Conservation (phyloP, 2,888 invertebrate genomes). For the Pachydiplax longipennis region DNA sequence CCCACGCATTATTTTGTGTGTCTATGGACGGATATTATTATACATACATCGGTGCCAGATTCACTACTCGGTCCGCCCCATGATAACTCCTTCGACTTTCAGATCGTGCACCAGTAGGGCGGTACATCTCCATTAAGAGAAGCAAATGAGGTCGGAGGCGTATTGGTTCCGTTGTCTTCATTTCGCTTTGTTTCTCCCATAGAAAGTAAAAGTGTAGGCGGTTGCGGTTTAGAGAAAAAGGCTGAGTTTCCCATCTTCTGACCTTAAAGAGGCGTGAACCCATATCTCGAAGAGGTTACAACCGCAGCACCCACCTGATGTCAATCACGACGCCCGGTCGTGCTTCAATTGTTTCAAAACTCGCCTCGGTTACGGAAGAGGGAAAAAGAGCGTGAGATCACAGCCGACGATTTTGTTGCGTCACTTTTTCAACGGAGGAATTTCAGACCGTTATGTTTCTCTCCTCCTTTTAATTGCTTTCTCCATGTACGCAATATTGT, state of each 20-base stretch:
- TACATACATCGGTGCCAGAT: too few species aligned
- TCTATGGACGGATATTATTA: too few species aligned
- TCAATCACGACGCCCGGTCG: neutral
- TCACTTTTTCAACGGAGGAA: neutral
- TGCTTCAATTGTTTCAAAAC: neutral
- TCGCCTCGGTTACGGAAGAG: neutral
- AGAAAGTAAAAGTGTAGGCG: neutral
- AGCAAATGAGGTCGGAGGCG: neutral
- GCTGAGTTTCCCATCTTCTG: neutral
- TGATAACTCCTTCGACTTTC: too few species aligned
- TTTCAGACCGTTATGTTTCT: too few species aligned
- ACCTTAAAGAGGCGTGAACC: constrained; percentile 1
- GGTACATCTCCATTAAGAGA: too few species aligned
- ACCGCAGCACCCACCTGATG: neutral
- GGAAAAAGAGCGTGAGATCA: neutral
- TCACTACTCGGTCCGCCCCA: too few species aligned
- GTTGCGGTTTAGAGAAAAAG: neutral
- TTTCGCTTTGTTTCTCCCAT: neutral
- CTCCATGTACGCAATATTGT: too few species aligned
- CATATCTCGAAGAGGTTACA: neutral
- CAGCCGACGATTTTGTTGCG: neutral
- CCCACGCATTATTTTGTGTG: too few species aligned
- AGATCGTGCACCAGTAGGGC: too few species aligned
- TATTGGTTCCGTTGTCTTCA: neutral
- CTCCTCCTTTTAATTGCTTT: too few species aligned